Conservation (phyloP, 2,888 invertebrate species). For the Heliconius ethilla region DNA sequence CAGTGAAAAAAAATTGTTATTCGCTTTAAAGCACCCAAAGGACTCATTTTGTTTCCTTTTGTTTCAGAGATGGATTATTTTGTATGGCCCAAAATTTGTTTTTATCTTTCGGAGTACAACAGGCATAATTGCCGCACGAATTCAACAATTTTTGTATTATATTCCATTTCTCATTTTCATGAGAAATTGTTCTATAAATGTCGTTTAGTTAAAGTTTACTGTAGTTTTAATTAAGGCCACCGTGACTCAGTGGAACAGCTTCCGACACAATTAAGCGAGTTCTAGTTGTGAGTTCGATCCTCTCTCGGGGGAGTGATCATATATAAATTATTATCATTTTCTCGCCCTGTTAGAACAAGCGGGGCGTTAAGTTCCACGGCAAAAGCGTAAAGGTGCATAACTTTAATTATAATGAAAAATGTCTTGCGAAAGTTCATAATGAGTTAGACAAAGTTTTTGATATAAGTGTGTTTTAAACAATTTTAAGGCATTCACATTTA, state of each 20-base stretch:
- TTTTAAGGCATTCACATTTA: background rate
- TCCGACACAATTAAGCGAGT: background rate
- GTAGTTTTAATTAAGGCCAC: background rate
- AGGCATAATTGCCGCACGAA: slow-evolving; percentile 25
- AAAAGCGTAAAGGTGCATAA: too few relatives aligned
- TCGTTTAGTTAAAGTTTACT: background rate
- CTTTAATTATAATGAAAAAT: background rate
- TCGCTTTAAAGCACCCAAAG: slow-evolving; percentile 36
- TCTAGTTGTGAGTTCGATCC: too few relatives aligned
- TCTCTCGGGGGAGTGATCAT: too few relatives aligned
- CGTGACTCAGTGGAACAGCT: background rate
- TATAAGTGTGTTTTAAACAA: background rate
- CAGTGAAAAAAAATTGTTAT: slow-evolving; percentile 40
- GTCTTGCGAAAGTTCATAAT: background rate
- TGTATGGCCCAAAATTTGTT: slow-evolving; percentile 27
- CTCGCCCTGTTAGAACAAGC: too few relatives aligned
- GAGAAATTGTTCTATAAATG: slow-evolving; percentile 4
- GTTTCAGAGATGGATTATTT: slow-evolving; percentile 38
- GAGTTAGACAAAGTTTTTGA: slow-evolving; percentile 4
- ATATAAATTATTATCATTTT: too few relatives aligned
- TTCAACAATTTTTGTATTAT: slow-evolving; percentile 25
- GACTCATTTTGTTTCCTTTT: slow-evolving; percentile 38
- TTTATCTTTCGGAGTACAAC: slow-evolving; percentile 23
- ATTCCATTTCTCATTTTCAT: background rate
- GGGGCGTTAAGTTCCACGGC: too few relatives aligned